Percentiles rank a stretch among this genome's conserved stretches.
These are phyloP conservation scores for Hapalemur alaotrensis DNA, from an alignment of 2,797 vertebrate genomes.

Conservation along the genomic window DNA sequence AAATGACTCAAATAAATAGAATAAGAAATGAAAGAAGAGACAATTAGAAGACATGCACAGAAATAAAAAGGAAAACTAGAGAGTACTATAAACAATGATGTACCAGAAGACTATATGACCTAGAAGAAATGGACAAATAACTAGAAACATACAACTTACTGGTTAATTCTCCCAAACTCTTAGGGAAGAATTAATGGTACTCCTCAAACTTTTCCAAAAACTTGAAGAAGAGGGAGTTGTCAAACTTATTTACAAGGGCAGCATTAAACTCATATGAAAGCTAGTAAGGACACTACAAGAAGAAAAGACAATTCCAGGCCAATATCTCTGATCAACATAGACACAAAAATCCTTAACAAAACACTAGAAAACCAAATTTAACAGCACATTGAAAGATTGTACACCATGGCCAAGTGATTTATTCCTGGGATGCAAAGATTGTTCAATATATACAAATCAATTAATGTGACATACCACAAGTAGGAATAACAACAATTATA, in stretches of 20 bases:
- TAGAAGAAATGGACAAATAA: neutral
- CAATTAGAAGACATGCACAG: neutral
- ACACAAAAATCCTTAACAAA: neutral
- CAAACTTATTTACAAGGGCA: neutral
- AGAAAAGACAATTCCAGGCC: neutral
- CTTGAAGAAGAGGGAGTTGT: neutral
- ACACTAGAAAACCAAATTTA: neutral
- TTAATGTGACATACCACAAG: neutral
- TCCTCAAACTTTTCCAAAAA: neutral
- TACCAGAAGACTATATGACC: neutral
- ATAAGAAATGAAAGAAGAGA: neutral
- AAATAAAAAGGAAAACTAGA: neutral
- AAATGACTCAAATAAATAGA: neutral
- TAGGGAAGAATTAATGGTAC: neutral
- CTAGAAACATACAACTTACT: neutral
- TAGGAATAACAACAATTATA: neutral
- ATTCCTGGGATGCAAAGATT: neutral
- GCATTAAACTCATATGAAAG: neutral
- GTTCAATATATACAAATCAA: neutral
- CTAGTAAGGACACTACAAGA: neutral
- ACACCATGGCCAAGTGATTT: neutral
- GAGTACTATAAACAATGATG: neutral
- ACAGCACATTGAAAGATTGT: neutral
- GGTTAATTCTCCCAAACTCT: neutral
- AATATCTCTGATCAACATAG: neutral